Conservation (phyloP, 2,113 vertebrate species). For the Aspidoscelis tigris region DNA sequence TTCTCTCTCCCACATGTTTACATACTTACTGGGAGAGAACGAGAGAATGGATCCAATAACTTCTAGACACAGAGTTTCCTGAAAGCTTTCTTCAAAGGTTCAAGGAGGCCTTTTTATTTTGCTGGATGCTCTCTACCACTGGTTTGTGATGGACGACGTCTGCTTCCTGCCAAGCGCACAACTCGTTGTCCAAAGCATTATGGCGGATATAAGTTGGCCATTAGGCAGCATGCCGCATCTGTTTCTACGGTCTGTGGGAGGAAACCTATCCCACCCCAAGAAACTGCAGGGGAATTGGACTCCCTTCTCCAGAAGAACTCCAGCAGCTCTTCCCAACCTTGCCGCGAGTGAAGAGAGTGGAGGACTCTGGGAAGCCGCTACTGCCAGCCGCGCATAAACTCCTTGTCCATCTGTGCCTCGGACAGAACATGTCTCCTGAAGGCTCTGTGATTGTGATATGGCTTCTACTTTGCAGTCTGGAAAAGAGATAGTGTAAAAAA, state of each 20-base stretch:
- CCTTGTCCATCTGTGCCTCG: background rate
- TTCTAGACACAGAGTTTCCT: background rate
- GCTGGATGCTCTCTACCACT: background rate
- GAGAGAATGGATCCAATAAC: background rate
- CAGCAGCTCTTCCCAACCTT: background rate
- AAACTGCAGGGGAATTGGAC: background rate
- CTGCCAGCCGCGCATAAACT: background rate
- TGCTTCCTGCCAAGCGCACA: background rate
- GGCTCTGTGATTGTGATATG: background rate
- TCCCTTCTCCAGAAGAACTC: background rate
- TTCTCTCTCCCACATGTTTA: no score
- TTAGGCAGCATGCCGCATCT: no score
- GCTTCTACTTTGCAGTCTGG: background rate
- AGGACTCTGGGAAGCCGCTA: background rate
- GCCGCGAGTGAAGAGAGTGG: background rate
- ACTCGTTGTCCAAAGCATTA: background rate
- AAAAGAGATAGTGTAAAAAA: background rate
- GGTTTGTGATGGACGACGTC: background rate
- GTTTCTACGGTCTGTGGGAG: background rate
- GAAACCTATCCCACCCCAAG: background rate
- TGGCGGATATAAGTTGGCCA: background rate
- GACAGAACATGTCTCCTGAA: background rate
- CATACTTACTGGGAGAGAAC: background rate
- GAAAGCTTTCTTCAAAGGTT: background rate
- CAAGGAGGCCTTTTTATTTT: background rate